Conservation (phyloP, 2,797 vertebrate genomes). For the Crypturellus tataupa region DNA sequence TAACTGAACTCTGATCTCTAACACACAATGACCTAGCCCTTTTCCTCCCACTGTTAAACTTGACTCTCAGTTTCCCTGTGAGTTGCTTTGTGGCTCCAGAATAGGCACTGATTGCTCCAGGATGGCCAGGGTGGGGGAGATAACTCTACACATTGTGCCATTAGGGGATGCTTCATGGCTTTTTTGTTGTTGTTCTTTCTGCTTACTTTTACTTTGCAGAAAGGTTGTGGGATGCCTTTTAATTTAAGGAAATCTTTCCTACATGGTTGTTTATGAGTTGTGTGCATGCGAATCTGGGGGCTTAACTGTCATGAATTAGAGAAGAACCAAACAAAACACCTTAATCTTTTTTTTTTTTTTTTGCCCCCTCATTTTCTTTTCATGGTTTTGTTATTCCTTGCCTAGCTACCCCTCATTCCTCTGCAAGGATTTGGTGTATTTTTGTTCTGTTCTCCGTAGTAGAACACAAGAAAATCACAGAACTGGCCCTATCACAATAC, state of each 20-base stretch:
- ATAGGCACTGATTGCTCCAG: neutral
- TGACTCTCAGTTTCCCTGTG: constrained; percentile 1
- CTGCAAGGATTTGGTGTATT: constrained; percentile 29
- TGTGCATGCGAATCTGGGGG: neutral
- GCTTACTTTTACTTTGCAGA: neutral
- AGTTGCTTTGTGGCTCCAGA: neutral
- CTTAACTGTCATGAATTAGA: constrained; percentile 44
- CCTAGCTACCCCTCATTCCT: constrained; percentile 10
- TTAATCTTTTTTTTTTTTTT: neutral
- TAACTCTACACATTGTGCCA: accelerated
- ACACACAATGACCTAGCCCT: neutral
- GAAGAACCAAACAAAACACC: neutral
- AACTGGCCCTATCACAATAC: neutral
- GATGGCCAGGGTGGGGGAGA: neutral
- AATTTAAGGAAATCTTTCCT: neutral
- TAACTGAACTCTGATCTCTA: constrained; percentile 31
- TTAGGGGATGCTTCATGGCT: neutral
- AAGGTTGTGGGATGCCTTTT: neutral
- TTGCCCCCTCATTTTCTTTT: neutral
- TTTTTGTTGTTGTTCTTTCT: neutral
- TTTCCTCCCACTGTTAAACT: neutral
- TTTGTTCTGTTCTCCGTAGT: neutral
- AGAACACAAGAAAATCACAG: constrained; percentile 23
- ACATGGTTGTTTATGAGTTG: neutral
- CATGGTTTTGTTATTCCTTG: constrained; percentile 12